phyloP scores from a whole-genome alignment of 2,797 vertebrate species.

The Acrossocheilus fasciatus region DNA sequence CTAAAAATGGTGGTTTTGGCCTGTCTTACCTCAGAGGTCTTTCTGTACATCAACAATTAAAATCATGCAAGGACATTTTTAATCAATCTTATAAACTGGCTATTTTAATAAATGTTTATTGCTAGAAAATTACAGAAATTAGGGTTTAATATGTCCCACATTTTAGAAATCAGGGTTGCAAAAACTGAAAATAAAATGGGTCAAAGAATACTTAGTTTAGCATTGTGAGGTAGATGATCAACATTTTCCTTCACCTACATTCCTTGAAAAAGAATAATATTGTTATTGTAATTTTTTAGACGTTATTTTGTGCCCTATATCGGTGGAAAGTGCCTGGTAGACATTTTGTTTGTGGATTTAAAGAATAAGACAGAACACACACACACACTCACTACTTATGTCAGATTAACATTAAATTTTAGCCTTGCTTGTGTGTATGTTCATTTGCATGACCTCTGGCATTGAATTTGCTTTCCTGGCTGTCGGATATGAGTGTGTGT shows the following conservation, averaged over 20 bases:
- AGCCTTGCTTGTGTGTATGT: slow-evolving; percentile 50
- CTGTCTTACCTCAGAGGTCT: not conserved
- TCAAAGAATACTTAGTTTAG: not conserved
- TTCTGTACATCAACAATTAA: not conserved
- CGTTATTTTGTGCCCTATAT: not conserved
- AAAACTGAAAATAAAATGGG: not conserved
- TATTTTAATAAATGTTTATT: not conserved
- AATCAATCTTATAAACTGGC: not conserved
- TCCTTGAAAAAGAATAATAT: slow-evolving; percentile 4
- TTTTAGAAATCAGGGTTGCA: not conserved
- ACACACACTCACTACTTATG: slow-evolving; percentile 67
- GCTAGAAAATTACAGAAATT: not conserved
- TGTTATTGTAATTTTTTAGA: slow-evolving; percentile 9
- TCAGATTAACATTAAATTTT: slow-evolving; percentile 80
- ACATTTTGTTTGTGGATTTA: slow-evolving; percentile 77
- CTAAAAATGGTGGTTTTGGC: not conserved
- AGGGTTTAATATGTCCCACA: not conserved
- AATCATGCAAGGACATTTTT: not conserved
- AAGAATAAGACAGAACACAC: slow-evolving; percentile 73
- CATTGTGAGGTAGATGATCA: slow-evolving; percentile 14
- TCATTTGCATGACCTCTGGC: slow-evolving; percentile 74
- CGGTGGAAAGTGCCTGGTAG: slow-evolving; percentile 51
- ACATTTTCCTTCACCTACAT: slow-evolving; percentile 3
- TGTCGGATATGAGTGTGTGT: slow-evolving; percentile 72
- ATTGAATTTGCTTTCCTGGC: slow-evolving; percentile 77